Conservation (phyloP, 2,888 invertebrate species). For the Netelia melanura region DNA sequence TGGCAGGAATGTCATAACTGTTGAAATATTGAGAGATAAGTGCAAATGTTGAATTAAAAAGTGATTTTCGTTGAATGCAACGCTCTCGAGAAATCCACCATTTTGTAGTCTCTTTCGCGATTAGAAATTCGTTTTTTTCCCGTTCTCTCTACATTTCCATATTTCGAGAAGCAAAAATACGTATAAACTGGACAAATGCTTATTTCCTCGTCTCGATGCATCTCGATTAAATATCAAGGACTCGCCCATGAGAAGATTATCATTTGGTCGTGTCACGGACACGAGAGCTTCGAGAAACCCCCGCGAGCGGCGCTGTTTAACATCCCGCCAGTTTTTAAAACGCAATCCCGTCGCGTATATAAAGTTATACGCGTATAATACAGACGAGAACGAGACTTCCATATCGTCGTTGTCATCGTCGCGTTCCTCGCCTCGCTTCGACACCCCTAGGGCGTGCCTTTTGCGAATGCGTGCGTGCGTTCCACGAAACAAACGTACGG, state of each 20-base stretch:
- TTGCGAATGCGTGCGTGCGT: constrained; percentile 24
- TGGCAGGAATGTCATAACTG: too few relatives aligned
- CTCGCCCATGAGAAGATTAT: constrained; percentile 41
- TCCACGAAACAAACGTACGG: constrained; percentile 54
- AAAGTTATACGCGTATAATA: background rate
- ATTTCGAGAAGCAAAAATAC: background rate
- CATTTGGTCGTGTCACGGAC: constrained; percentile 48
- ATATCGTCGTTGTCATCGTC: constrained; percentile 55
- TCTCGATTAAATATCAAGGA: constrained; percentile 52
- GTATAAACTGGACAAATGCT: background rate
- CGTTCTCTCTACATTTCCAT: background rate
- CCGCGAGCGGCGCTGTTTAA: constrained; percentile 16
- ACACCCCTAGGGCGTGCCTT: constrained; percentile 62
- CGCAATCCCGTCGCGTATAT: too few relatives aligned
- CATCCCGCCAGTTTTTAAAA: constrained; percentile 4
- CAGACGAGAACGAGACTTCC: constrained; percentile 7
- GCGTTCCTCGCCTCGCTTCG: constrained; percentile 47
- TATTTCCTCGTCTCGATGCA: background rate
- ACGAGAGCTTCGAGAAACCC: constrained; percentile 3
- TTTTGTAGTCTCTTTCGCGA: too few relatives aligned
- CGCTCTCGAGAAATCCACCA: too few relatives aligned
- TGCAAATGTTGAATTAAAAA: too few relatives aligned
- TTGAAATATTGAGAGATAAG: too few relatives aligned
- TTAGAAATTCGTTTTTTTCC: background rate
- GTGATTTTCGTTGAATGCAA: too few relatives aligned